A percentile compares a stretch with the other conserved stretches of the same genome.
Evolutionary conservation across 2,797 vertebrate species (phyloP).

Genomic region (Alexandromys oeconomus): DNA sequence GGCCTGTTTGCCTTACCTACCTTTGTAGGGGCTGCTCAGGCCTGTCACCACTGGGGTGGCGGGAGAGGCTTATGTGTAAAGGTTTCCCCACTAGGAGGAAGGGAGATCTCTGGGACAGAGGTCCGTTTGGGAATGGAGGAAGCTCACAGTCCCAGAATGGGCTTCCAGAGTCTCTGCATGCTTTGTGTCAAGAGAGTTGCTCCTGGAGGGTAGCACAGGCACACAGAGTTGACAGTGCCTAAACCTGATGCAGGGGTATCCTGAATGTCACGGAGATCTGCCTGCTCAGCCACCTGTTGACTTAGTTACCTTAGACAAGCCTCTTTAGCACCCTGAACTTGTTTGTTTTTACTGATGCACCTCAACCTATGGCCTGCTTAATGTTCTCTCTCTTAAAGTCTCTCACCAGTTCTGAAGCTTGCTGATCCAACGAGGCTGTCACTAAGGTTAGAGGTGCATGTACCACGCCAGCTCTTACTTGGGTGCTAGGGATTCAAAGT

Average conservation of each 20-base stretch:
- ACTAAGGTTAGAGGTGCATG: not conserved
- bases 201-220: not conserved
- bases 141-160: not conserved
- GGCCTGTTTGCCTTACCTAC: not conserved
- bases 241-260: not conserved
- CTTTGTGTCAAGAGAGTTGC: fast-evolving
- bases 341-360: not conserved
- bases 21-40: too few species aligned
- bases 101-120: not conserved
- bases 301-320: not conserved
- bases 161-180: not conserved
- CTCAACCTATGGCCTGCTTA: not conserved
- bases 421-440: not conserved
- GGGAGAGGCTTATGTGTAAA: not conserved
- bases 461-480: too few species aligned
- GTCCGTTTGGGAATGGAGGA: too few species aligned
- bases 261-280: not conserved
- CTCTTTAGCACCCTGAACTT: not conserved
- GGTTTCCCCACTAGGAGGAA: not conserved
- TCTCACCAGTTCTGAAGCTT: not conserved
- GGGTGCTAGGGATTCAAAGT: not conserved
- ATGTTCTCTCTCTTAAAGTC: not conserved
- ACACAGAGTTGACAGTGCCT: not conserved
- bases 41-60: too few species aligned
- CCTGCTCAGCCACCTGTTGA: not conserved